A percentile compares a stretch with the other conserved stretches of the same genome.
These are phyloP conservation scores for Myiothlypis chrysogaster DNA, from an alignment of 2,797 vertebrate species.

Conservation along the genomic window DNA sequence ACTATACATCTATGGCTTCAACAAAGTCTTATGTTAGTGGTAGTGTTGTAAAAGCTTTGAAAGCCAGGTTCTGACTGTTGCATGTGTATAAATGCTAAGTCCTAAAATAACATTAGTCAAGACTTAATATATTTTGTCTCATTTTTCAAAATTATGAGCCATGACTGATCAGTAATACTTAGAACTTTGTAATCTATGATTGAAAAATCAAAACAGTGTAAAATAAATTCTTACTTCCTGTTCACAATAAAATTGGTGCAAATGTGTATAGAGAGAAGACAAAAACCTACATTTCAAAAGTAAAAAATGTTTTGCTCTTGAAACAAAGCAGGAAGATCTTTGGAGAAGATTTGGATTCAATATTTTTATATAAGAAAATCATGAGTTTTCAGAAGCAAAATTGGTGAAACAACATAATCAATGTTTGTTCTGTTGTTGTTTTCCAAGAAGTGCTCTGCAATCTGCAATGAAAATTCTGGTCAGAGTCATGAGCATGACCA, in stretches of 20 bases:
- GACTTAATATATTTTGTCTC: background rate
- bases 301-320: background rate
- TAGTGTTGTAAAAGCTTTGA: background rate
- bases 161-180: background rate
- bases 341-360: background rate
- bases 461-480: background rate
- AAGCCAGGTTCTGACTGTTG: background rate
- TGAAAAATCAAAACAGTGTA: background rate
- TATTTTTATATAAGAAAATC: background rate
- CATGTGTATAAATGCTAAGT: background rate
- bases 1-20: background rate
- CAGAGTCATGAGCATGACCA: background rate
- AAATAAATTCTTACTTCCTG: background rate
- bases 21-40: background rate
- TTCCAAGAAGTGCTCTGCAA: background rate
- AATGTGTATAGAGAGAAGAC: background rate
- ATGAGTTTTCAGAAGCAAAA: background rate
- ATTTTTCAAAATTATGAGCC: background rate
- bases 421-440: background rate
- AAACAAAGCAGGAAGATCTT: background rate
- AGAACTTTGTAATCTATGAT: fast-evolving
- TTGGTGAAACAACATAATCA: background rate
- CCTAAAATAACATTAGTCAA: background rate
- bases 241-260: background rate
- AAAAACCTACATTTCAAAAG: background rate